Percentiles rank a stretch among this genome's conserved stretches.
These are phyloP conservation scores for Pheosia tremula DNA, from an alignment of 2,888 invertebrate genomes.

Conservation along the genomic window DNA sequence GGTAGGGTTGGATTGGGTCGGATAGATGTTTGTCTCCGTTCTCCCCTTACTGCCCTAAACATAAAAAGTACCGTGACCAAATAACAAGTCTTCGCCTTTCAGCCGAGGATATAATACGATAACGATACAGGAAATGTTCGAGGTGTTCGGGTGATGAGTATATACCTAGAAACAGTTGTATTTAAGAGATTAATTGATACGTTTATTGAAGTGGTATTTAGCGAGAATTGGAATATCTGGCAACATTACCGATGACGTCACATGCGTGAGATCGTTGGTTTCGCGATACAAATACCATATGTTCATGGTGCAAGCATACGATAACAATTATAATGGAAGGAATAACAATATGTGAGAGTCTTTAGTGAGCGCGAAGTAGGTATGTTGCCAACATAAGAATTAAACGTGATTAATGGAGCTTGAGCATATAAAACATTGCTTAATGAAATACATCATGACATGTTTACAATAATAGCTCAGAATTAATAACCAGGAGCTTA, in stretches of 20 bases:
- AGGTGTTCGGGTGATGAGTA: neutral
- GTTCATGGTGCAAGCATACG: conserved; percentile 22
- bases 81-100: neutral
- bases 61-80: neutral
- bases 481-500: neutral
- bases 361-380: conserved; percentile 12
- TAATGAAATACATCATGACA: neutral
- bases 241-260: conserved; percentile 24
- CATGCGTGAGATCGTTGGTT: conserved; percentile 30
- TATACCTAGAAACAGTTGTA: neutral
- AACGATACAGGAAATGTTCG: neutral
- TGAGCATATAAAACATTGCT: neutral
- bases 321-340: conserved; percentile 23
- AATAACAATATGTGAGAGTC: conserved; percentile 14
- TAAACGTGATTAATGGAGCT: neutral
- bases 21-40: too few species aligned
- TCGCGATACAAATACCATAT: conserved; percentile 26
- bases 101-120: neutral
- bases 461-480: neutral
- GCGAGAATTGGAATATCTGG: conserved; percentile 15
- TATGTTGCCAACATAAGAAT: conserved; percentile 19
- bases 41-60: too few species aligned
- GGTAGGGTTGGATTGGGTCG: too few species aligned
- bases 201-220: neutral
- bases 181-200: neutral